Conservation (phyloP, 2,888 invertebrate species). For the Hedychridium roseum region DNA sequence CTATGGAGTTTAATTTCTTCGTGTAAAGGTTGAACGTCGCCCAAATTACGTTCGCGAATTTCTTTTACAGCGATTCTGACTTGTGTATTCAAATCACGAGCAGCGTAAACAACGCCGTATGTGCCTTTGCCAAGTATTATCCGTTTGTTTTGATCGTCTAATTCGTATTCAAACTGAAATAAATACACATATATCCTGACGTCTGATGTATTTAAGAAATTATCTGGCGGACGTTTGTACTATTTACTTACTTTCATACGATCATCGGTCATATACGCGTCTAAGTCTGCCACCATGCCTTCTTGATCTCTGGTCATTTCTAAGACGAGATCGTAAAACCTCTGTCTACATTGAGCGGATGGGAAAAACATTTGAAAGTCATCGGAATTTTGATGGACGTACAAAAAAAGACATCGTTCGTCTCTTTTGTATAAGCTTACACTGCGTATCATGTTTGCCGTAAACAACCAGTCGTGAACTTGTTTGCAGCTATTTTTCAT, state of each 20-base stretch:
- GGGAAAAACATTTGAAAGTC: slow-evolving; percentile 99
- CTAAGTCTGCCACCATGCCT: slow-evolving; percentile 77
- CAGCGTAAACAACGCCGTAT: slow-evolving; percentile 94
- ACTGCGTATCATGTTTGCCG: slow-evolving; percentile 86
- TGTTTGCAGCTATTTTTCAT: slow-evolving; percentile 81
- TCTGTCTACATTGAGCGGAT: slow-evolving; percentile 83
- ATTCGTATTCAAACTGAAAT: slow-evolving; percentile 89
- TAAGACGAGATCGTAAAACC: slow-evolving; percentile 84
- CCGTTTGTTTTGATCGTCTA: slow-evolving; percentile 87
- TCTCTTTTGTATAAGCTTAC: slow-evolving; percentile 95
- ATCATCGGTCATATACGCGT: slow-evolving; percentile 77
- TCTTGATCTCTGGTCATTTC: slow-evolving; percentile 91
- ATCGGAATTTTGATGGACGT: slow-evolving; percentile 97
- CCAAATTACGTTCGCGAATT: slow-evolving; percentile 94
- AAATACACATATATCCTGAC: too few relatives aligned
- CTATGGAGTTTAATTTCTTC: slow-evolving; percentile 98
- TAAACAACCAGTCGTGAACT: slow-evolving; percentile 94
- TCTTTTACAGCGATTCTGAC: slow-evolving; percentile 96
- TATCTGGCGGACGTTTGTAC: too few relatives aligned
- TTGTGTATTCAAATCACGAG: slow-evolving; percentile 92
- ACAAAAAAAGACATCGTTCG: slow-evolving; percentile 93
- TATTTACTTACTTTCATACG: slow-evolving; percentile 78
- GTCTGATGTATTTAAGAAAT: too few relatives aligned
- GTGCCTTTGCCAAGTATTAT: slow-evolving; percentile 93
- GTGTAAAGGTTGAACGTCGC: slow-evolving; percentile 96